Conservation (phyloP, 2,888 invertebrate species). For the Asteroscopus sphinx region DNA sequence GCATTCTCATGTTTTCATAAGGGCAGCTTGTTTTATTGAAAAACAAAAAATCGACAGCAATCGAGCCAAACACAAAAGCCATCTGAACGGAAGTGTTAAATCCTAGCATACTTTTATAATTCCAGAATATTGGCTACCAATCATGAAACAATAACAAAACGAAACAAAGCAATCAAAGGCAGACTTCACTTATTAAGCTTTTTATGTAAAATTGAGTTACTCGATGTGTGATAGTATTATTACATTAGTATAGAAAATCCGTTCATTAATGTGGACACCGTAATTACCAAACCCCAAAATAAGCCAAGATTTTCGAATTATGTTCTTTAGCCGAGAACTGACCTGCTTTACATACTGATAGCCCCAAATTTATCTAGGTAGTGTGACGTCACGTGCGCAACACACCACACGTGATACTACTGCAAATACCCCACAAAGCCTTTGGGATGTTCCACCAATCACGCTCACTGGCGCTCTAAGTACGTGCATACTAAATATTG, state of each 20-base stretch:
- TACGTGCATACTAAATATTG: constrained; percentile 61
- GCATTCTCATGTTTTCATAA: constrained; percentile 28
- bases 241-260: neutral
- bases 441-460: constrained; percentile 63
- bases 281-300: neutral
- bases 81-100: constrained; percentile 26
- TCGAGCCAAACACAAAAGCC: neutral
- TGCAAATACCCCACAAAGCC: constrained; percentile 70
- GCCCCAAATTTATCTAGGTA: constrained; percentile 50
- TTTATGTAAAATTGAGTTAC: too few relatives aligned
- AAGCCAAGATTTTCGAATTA: constrained; percentile 27
- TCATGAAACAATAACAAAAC: too few relatives aligned
- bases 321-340: constrained; percentile 42
- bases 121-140: constrained; percentile 2
- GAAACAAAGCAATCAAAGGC: too few relatives aligned
- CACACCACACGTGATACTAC: constrained; percentile 74
- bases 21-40: constrained; percentile 20
- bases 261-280: neutral
- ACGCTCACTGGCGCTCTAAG: constrained; percentile 61
- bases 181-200: too few relatives aligned
- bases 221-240: too few relatives aligned
- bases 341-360: constrained; percentile 71
- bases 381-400: constrained; percentile 75
- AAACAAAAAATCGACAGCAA: too few relatives aligned
- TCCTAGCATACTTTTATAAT: constrained; percentile 15